Evolutionary conservation across 2,113 vertebrate species (phyloP).

Genomic region (Ascaphus truei): DNA sequence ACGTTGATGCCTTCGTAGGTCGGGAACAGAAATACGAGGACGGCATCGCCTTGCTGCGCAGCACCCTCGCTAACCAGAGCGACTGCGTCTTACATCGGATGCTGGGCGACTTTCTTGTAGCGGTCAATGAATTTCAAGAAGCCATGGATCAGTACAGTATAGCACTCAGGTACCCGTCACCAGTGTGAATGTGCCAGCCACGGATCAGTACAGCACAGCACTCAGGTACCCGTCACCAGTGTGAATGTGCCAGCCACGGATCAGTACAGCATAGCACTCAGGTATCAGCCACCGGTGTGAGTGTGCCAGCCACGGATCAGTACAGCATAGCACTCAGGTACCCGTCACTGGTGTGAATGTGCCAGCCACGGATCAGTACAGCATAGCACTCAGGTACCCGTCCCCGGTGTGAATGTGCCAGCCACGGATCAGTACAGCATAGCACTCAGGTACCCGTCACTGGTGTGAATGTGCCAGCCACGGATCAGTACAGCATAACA

Average conservation of each 20-base stretch:
- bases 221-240: conserved; percentile 70
- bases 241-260: conserved; percentile 84
- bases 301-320: conserved; percentile 94
- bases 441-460: too few relatives aligned
- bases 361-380: too few relatives aligned
- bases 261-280: conserved; percentile 96
- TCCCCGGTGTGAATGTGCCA: too few relatives aligned
- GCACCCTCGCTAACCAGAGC: conserved; percentile 92
- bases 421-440: too few relatives aligned
- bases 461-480: too few relatives aligned
- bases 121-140: conserved; percentile 94
- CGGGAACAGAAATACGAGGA: conserved; percentile 95
- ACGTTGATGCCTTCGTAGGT: conserved; percentile 59
- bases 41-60: conserved; percentile 87
- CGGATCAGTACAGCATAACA: too few relatives aligned
- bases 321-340: conserved; percentile 97
- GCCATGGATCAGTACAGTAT: conserved; percentile 99
- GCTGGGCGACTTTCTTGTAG: conserved; percentile 93
- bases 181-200: conserved; percentile 61
- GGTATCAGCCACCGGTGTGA: conserved; percentile 57
- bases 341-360: not conserved
- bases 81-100: conserved; percentile 95
- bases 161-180: conserved; percentile 78
- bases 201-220: conserved; percentile 98
- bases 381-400: too few relatives aligned